These are phyloP conservation scores for Drosophila diplacantha DNA, from an alignment of 2,888 invertebrate species.

Conservation along the genomic window DNA sequence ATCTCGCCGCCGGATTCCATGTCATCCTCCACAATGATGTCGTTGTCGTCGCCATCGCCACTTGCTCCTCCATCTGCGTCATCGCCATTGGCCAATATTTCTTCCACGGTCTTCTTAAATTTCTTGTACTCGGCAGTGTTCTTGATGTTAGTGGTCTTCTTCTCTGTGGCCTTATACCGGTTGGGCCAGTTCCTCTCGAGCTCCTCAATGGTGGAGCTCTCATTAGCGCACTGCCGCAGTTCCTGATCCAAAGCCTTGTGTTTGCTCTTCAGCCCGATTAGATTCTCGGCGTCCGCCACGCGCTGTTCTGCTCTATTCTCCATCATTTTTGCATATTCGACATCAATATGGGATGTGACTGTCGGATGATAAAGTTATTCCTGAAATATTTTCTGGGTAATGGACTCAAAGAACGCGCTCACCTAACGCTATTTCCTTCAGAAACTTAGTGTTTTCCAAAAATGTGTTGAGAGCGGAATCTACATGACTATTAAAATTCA, in stretches of 20 bases:
- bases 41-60: neutral
- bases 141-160: slow-evolving; percentile 33
- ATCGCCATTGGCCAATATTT: no score
- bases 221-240: neutral
- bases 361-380: neutral
- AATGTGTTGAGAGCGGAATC: neutral
- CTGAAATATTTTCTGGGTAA: neutral
- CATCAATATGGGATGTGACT: slow-evolving; percentile 1
- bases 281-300: neutral
- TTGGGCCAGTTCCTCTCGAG: neutral
- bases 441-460: slow-evolving; percentile 10
- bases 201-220: slow-evolving; percentile 10
- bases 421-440: neutral
- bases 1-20: slow-evolving; percentile 2
- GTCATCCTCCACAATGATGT: slow-evolving; percentile 1
- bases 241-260: neutral
- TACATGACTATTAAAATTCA: slow-evolving; percentile 1
- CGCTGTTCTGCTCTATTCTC: neutral
- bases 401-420: neutral
- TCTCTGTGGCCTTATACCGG: neutral
- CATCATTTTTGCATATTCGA: neutral
- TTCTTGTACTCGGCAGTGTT: slow-evolving; percentile 31
- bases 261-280: neutral
- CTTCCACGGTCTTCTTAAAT: neutral
- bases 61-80: neutral